These are phyloP conservation scores for Perizoma affinitatum DNA, from an alignment of 2,888 invertebrate species.

Conservation along the genomic window DNA sequence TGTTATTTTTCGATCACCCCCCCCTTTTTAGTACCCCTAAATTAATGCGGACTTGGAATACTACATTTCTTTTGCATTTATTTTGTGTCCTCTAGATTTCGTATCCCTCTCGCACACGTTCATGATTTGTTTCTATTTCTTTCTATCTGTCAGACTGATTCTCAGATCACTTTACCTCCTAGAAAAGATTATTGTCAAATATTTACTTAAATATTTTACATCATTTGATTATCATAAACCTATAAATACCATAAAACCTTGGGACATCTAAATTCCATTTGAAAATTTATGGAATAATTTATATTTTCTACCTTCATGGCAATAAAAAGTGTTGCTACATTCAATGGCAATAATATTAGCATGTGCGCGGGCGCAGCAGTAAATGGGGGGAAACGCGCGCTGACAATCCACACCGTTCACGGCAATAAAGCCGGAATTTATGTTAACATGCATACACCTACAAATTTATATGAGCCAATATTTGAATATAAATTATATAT, in stretches of 20 bases:
- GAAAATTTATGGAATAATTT: neutral
- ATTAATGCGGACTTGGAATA: no score
- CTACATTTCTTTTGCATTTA: no score
- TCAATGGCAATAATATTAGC: conserved; percentile 18
- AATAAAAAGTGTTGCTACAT: neutral
- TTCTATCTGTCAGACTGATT: no score
- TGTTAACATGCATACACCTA: conserved; percentile 25
- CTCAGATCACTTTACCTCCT: no score
- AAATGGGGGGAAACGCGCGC: conserved; percentile 16
- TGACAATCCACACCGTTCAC: conserved; percentile 8
- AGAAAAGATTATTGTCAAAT: no score
- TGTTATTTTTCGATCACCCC: no score
- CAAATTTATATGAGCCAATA: conserved; percentile 36
- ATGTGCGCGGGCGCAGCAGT: conserved; percentile 24
- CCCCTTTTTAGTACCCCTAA: no score
- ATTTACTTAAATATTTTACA: no score
- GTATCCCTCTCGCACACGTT: no score
- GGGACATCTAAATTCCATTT: neutral
- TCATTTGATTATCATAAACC: neutral
- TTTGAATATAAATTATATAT: conserved; percentile 32
- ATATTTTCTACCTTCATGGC: neutral
- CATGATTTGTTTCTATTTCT: no score
- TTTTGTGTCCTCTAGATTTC: no score
- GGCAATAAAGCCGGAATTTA: conserved; percentile 23
- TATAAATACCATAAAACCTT: neutral